Evolutionary conservation across 1,140 invertebrate genomes (phyloP).

Genomic region (Philopotamus ludificatus): DNA sequence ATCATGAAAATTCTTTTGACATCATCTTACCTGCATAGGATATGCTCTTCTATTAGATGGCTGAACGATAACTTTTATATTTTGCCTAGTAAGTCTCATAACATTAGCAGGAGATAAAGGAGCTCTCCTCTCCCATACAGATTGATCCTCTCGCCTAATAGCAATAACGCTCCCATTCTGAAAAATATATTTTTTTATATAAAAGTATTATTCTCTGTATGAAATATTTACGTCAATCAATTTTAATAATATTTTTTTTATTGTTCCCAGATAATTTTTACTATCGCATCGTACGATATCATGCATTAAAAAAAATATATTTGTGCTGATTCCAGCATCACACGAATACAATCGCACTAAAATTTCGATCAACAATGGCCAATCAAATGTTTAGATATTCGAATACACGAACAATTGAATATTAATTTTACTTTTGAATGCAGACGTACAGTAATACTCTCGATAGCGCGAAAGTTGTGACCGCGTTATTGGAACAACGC

Average conservation of each 20-base stretch:
- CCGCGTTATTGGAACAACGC: too few relatives aligned
- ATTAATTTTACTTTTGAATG: too few relatives aligned
- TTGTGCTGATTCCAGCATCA: not conserved
- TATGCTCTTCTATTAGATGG: constrained; percentile 97
- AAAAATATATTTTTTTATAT: too few relatives aligned
- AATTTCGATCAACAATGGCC: not conserved
- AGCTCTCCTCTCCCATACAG: constrained; percentile 96
- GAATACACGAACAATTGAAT: too few relatives aligned
- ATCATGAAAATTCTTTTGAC: too few relatives aligned
- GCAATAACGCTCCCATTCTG: constrained; percentile 70
- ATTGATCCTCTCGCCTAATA: constrained; percentile 90
- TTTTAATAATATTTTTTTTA: too few relatives aligned
- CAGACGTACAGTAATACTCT: too few relatives aligned
- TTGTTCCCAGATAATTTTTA: too few relatives aligned
- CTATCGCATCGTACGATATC: too few relatives aligned
- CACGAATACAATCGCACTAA: not conserved
- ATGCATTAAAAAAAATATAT: not conserved
- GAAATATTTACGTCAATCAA: too few relatives aligned
- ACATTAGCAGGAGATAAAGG: constrained; percentile 93
- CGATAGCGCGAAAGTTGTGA: too few relatives aligned
- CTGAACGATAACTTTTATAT: constrained; percentile 95
- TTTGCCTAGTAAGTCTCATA: constrained; percentile 77
- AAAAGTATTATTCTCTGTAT: too few relatives aligned
- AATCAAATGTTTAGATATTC: not conserved
- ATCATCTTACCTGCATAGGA: constrained; percentile 76